Evolutionary conservation across 2,113 vertebrate genomes (phyloP), one percentile per base, ranked within the genome.

Genomic region (Orthonyx spaldingii): DNA sequence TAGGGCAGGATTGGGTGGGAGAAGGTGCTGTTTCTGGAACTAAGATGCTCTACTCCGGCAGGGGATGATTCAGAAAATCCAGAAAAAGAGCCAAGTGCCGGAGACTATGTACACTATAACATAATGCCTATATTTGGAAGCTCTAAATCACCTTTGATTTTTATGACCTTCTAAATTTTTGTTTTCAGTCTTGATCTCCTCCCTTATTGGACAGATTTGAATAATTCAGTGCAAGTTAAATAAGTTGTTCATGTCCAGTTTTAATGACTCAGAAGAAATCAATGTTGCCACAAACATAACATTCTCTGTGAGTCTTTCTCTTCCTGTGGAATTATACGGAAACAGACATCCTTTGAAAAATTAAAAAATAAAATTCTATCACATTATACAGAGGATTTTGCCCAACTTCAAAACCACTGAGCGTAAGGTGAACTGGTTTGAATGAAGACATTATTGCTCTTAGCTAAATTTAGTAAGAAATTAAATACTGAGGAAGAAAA

Each of bases 11-110:
- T 42, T 91, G 65, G 27, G n/a, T 70, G 59, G 81, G 78, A 94
- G 71, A 87, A 93, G 57, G 24, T 63, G 68, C 70, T 18, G 3
- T 41, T 97, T 90, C 82, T 93, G 69, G 56, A 94, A 30, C 13
- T n/a, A 65, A 49, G 86, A 35, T 65, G 33, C 33, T 79, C 27
- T 94, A 60, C 33, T 27, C 53, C 26, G 78, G 37, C 56, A 90
- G 35, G 19, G 68, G 91, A 84, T 95, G 93, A 96, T 88, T 97
- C 82, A 97, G 78, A 94, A 94, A 69, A 89, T 65, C 83, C 42
- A 3, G 65, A 85, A 89, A 83, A 93, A 94, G 61, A 93, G 87
- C 93, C 94, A 95, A 68, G 76, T 89, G 72, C 22, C 47, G 46
- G 84, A 87, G 60, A n/a, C 60, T 50, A 8, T 3, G 10, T 74